phyloP scores from a whole-genome alignment of 2,888 invertebrate species.

The Melangyna quadrimaculata region DNA sequence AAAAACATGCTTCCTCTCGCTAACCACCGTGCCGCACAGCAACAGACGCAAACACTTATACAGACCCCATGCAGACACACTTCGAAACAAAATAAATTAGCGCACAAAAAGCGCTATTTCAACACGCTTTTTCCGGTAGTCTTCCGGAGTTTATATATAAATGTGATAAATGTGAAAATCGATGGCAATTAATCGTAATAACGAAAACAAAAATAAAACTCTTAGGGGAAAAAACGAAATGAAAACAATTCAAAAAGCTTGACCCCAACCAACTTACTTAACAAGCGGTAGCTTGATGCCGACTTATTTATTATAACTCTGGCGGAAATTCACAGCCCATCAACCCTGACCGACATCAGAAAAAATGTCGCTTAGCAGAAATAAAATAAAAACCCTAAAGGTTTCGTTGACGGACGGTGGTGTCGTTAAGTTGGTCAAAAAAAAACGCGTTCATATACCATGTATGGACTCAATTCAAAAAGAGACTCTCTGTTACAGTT shows the following conservation, averaged over 20 bases:
- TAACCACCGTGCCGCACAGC: no score
- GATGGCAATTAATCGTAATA: conserved; percentile 62
- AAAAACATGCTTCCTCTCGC: background rate
- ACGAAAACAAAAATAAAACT: conserved; percentile 9
- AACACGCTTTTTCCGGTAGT: conserved; percentile 57
- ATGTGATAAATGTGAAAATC: no score
- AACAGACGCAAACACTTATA: background rate
- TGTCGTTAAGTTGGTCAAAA: conserved; percentile 51
- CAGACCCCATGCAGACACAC: background rate
- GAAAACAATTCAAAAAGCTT: conserved; percentile 41
- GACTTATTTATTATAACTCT: conserved; percentile 35
- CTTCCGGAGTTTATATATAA: conserved; percentile 37
- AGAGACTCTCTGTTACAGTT: conserved; percentile 32
- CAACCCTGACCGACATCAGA: conserved; percentile 69
- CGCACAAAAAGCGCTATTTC: conserved; percentile 40
- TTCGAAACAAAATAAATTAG: conserved; percentile 33
- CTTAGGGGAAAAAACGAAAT: conserved; percentile 34
- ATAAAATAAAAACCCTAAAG: conserved; percentile 14
- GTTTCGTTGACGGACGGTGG: background rate
- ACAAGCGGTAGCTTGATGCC: conserved; percentile 47
- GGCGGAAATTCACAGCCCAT: conserved; percentile 63
- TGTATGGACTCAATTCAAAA: conserved; percentile 29
- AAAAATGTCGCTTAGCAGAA: conserved; percentile 31
- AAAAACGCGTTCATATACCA: background rate
- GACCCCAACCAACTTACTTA: conserved; percentile 36